Base-by-base conservation (phyloP, 35 echinoderm and acorn worm genomes). In the Lytechinus variegatus region DNA sequence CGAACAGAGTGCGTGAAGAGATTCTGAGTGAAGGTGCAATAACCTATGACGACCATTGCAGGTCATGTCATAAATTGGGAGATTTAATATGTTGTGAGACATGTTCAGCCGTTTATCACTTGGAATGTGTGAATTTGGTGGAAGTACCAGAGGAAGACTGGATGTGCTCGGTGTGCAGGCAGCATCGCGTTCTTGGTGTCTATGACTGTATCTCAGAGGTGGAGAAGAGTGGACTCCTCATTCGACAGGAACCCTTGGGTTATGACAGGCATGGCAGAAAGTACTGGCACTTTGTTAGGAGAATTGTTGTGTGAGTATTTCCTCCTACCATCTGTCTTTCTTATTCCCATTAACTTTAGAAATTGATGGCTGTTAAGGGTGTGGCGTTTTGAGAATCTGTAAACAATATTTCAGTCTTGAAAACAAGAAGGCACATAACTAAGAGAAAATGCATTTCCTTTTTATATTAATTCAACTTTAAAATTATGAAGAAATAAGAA, bases 111-210 rank as follows among this genome's bases (percentile, higher is more conserved):
- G 97, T 99, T n/a, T 99, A 99, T 91, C 98, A 99, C 92, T 91
- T 99, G 24, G 97, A 99, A 53, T 99, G 98, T 94, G 97, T 98
- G 24, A 96, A 98, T 87, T 94, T 99, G 12, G 95, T 95, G 16
- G 98, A 98, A 94, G 98, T 99, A 57, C 98, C 98, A 87, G 98
- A 99, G 94, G 97, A 98, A 89, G 97, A 99, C 54, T 99, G 98
- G 98, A 55, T 98, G 56, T 99, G 98, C 79, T 91, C 97, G 12
- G 95, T 99, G 5, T 99, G 98, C 86, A 54, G 94, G 89, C 96
- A 96, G 52, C 97, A 99, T 96, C 95, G 94, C n/a, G 95, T 98
- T 14, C 55, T 95, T 19, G 97, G 98, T 7, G 97, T 98, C 24
- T 95, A 91, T 91, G 98, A 98, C 53, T 99, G 96, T 33, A 95